Conservation (phyloP, 2,888 invertebrate genomes). For the Nomada goodeniana region DNA sequence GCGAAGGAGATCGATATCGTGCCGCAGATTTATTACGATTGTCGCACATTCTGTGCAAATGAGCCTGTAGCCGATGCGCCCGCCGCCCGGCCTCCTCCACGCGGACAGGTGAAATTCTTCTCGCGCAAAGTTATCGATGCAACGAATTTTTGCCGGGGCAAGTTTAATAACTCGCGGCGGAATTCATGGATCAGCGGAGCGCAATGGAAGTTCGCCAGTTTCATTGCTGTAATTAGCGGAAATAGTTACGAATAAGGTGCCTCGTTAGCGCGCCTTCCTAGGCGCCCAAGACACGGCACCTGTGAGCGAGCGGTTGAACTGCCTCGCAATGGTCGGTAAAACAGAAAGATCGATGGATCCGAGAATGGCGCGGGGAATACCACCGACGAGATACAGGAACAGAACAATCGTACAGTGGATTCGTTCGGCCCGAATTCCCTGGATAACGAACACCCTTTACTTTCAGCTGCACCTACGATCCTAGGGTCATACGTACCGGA, state of each 20-base stretch:
- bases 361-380: neutral
- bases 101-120: neutral
- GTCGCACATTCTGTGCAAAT: conserved; percentile 72
- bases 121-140: neutral
- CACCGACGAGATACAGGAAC: no score
- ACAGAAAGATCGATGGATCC: conserved; percentile 56
- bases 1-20: conserved; percentile 66
- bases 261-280: conserved; percentile 13
- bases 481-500: no score
- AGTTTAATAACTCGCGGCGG: neutral
- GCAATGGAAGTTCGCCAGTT: neutral
- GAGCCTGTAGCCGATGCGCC: conserved; percentile 55
- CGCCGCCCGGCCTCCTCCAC: no score
- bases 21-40: conserved; percentile 65
- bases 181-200: neutral
- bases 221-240: conserved; percentile 15
- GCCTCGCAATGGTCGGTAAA: conserved; percentile 54
- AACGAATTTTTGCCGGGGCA: conserved; percentile 7
- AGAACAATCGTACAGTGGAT: no score
- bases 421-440: no score
- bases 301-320: conserved; percentile 32
- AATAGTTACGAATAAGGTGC: conserved; percentile 10
- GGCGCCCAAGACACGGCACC: conserved; percentile 48
- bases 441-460: no score
- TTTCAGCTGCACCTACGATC: no score